These are phyloP conservation scores for Corydoras maculifer DNA, from an alignment of 2,113 vertebrate genomes.

Conservation along the genomic window DNA sequence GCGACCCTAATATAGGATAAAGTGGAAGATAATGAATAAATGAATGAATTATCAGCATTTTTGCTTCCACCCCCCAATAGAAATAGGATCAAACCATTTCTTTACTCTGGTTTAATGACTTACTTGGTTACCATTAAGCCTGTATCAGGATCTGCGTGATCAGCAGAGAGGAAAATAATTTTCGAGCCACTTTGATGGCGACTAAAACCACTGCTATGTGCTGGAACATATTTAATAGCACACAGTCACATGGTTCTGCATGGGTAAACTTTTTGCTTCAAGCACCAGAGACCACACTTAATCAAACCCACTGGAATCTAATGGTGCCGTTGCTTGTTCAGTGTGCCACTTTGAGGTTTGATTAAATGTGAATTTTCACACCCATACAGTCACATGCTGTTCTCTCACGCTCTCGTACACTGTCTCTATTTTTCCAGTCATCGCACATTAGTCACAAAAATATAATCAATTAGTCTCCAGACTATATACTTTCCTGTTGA, in stretches of 20 bases:
- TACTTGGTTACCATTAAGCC: too few relatives aligned
- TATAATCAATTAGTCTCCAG: slow-evolving; percentile 60
- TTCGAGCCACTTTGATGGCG: too few relatives aligned
- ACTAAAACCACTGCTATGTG: neutral
- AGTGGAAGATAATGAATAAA: too few relatives aligned
- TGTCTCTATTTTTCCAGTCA: slow-evolving; percentile 46
- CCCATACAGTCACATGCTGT: slow-evolving; percentile 55
- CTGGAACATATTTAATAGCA: slow-evolving; percentile 28
- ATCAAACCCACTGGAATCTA: slow-evolving; percentile 53
- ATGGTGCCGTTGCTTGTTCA: slow-evolving; percentile 61
- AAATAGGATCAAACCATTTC: too few relatives aligned
- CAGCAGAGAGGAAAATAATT: too few relatives aligned
- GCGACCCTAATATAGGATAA: too few relatives aligned
- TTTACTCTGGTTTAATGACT: too few relatives aligned
- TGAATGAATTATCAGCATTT: too few relatives aligned
- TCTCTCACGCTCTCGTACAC: slow-evolving; percentile 15
- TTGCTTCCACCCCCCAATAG: too few relatives aligned
- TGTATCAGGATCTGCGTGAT: too few relatives aligned
- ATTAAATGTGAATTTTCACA: slow-evolving; percentile 64
- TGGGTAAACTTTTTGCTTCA: neutral
- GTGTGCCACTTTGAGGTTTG: slow-evolving; percentile 52
- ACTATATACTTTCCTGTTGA: slow-evolving; percentile 66
- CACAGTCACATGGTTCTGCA: slow-evolving; percentile 7
- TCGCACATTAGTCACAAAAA: slow-evolving; percentile 59
- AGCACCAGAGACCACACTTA: slow-evolving; percentile 38